These are phyloP conservation scores for Pseudomugil tenellus DNA, from an alignment of 2,797 vertebrate species.

Conservation along the genomic window DNA sequence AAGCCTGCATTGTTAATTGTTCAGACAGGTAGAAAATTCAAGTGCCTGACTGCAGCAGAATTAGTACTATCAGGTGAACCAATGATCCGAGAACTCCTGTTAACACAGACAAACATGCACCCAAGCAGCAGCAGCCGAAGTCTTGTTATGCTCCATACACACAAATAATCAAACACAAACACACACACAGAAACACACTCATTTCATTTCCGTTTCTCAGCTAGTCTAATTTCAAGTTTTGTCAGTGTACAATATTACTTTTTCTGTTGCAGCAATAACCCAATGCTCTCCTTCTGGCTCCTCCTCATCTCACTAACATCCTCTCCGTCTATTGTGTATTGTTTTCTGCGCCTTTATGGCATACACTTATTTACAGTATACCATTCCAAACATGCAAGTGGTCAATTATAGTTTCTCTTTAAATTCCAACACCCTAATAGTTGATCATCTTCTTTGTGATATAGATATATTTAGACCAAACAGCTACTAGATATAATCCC, in stretches of 20 bases:
- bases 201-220: constrained; percentile 68
- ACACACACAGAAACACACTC: constrained; percentile 3
- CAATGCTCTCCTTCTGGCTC: constrained; percentile 21
- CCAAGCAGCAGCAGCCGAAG: constrained; percentile 27
- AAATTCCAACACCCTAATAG: constrained; percentile 1
- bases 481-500: background rate
- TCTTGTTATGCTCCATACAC: constrained; percentile 49
- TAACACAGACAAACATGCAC: constrained; percentile 42
- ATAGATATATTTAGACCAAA: background rate
- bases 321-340: constrained; percentile 16
- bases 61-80: constrained; percentile 38
- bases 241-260: constrained; percentile 66
- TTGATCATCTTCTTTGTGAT: background rate
- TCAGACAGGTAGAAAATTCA: constrained; percentile 2
- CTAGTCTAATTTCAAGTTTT: constrained; percentile 65
- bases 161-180: constrained; percentile 16
- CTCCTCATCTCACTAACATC: constrained; percentile 1
- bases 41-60: constrained; percentile 43
- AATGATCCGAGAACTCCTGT: constrained; percentile 25
- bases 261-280: constrained; percentile 62
- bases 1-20: constrained; percentile 17
- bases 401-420: background rate
- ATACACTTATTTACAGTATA: constrained; percentile 3
- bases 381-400: constrained; percentile 3
- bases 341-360: background rate